Percentiles rank a stretch among this genome's conserved stretches.
Conservation (phyloP, 2,113 vertebrate genomes). For the Craseonycteris thonglongyai region DNA sequence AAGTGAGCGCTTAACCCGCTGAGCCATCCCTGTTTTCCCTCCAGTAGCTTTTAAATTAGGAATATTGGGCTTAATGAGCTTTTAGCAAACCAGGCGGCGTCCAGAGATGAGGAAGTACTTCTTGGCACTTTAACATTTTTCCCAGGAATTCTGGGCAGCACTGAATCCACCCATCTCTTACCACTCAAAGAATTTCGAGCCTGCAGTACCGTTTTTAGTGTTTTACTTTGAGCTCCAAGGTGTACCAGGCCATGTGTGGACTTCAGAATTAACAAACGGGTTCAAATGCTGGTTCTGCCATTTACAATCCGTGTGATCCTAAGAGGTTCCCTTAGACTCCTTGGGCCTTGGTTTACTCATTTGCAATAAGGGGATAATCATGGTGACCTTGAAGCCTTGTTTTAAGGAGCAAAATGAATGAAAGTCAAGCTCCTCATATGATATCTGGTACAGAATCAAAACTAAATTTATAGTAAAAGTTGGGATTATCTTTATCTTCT, state of each 20-base stretch:
- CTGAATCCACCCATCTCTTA: neutral
- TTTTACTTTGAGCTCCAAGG: neutral
- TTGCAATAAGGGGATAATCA: neutral
- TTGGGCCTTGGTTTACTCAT: neutral
- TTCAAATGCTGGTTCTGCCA: neutral
- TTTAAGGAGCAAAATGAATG: neutral
- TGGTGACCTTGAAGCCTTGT: neutral
- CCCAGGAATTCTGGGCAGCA: neutral
- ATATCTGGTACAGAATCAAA: neutral
- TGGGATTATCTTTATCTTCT: neutral
- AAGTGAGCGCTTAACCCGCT: no score
- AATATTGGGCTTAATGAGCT: neutral
- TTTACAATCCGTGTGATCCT: neutral
- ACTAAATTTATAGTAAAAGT: neutral
- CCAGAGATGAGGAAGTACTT: neutral
- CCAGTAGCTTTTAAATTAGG: neutral
- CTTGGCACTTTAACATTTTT: neutral
- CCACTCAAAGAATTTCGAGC: neutral
- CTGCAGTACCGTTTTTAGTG: neutral
- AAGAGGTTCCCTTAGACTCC: neutral
- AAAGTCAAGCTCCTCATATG: neutral
- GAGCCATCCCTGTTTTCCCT: no score
- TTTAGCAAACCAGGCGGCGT: neutral
- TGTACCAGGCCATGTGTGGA: neutral
- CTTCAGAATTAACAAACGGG: neutral